These are phyloP conservation scores for Sebastiscus tertius DNA, from an alignment of 2,797 vertebrate species.

Conservation along the genomic window DNA sequence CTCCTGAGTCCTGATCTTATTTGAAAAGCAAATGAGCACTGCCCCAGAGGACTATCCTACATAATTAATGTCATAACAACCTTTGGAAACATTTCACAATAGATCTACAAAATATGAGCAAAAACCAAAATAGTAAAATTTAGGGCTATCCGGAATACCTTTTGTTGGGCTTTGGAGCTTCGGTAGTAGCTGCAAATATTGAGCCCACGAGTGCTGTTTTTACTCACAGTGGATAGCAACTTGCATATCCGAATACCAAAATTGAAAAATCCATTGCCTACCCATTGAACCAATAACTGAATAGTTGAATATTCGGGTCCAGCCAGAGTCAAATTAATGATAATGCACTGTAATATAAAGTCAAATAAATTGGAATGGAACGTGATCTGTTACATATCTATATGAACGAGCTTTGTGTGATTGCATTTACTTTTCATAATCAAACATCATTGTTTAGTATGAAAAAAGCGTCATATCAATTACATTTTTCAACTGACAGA, in stretches of 20 bases:
- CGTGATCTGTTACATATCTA: background rate
- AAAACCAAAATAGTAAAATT: no score
- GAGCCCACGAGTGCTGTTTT: no score
- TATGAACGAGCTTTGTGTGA: background rate
- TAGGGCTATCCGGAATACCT: no score
- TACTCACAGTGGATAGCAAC: no score
- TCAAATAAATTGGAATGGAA: background rate
- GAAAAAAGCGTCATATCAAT: background rate
- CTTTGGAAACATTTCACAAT: background rate
- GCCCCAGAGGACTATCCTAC: background rate
- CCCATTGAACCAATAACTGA: no score
- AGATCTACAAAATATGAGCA: no score
- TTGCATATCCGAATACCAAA: no score
- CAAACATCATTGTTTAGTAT: background rate
- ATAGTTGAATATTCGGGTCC: no score
- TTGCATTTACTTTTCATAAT: background rate
- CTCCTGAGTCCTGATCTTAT: background rate
- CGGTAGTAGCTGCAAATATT: no score
- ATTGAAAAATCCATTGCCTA: no score
- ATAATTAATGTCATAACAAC: background rate
- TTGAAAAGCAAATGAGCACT: background rate
- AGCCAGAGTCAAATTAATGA: no score
- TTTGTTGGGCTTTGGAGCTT: no score
- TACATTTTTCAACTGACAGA: background rate
- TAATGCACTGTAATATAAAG: background rate